Evolutionary conservation across 2,888 invertebrate genomes (phyloP), one percentile per base, ranked within the genome.

Genomic region (Andricus curvator): DNA sequence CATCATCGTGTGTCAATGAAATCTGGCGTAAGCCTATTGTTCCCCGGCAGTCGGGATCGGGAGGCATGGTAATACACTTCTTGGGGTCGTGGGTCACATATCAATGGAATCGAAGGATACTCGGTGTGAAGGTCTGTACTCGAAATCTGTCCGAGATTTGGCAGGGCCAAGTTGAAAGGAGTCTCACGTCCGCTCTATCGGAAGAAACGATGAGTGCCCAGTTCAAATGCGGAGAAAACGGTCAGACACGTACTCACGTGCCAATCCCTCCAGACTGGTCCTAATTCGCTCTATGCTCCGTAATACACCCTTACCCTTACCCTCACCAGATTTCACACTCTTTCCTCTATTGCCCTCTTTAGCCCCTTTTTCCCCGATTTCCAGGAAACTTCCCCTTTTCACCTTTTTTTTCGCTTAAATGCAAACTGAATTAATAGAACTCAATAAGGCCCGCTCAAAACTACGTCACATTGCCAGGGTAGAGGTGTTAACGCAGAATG

Each of bases 61-160:
- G 74, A 20, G 33, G 74, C 74, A 51, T 56, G 56, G 33, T 74
- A 74, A 74, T 70, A 70, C 70, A 70, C 74, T 74, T 74, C 74
- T 74, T 33, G 51, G 51, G 51, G 33, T 51, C 74, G 74, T 74
- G 74, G 74, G 74, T 74, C 74, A 74, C 56, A 74, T 74, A 74
- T 74, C 74, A 74, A 74, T 74, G 20, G 74, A 85, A 85, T 84
- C 84, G 88, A 82, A 87, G 87, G 88, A 88, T 87, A 86, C 81
- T 82, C 80, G 76, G 81, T 80, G 82, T 81, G 86, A 86, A 86
- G 85, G 86, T 83, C 85, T 86, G 85, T 84, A 85, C 85, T 83
- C 84, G 84, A 89, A 90, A 90, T 89, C 90, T 89, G 89, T 85
- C 86, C 87, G 83, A 87, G 88, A 89, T 90, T 90, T 88, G 87